These are phyloP conservation scores for Holothuria glaberrima DNA, from an alignment of 35 echinoderm and acorn worm species.

Conservation along the genomic window DNA sequence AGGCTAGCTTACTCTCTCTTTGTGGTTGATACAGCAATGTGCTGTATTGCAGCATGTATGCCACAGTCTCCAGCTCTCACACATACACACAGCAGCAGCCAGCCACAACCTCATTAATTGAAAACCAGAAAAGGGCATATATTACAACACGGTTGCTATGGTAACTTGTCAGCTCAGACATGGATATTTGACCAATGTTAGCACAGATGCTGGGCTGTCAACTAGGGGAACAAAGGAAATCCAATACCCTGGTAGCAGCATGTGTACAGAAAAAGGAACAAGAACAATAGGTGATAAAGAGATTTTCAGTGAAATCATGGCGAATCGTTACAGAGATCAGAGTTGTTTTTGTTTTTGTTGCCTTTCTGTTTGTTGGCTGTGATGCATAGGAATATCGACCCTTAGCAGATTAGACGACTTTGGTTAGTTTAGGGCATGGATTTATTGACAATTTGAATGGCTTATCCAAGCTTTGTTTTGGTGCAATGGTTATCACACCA, in stretches of 20 bases:
- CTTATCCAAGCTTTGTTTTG: no score
- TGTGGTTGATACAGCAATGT: no score
- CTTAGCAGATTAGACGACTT: no score
- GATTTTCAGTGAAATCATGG: no score
- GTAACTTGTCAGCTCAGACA: constrained; percentile 28
- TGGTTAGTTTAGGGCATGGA: no score
- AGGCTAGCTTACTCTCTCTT: no score
- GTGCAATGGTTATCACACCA: no score
- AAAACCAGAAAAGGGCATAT: constrained; percentile 29
- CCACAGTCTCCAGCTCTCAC: neutral
- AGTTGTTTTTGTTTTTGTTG: no score
- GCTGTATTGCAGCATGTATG: neutral
- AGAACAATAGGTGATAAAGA: neutral
- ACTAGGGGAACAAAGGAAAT: constrained; percentile 26
- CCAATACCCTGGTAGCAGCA: constrained; percentile 18
- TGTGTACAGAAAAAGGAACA: neutral
- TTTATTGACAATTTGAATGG: no score
- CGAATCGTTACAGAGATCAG: no score
- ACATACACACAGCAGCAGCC: constrained; percentile 9
- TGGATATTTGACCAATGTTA: constrained; percentile 27
- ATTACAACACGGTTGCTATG: constrained; percentile 30
- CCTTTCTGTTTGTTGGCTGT: no score
- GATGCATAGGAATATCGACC: no score
- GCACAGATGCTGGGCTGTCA: constrained; percentile 11
- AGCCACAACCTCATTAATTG: constrained; percentile 22